Evolutionary conservation across 2,888 invertebrate species (phyloP), one percentile per base, ranked within the genome.

Genomic region (Dioctria linearis): DNA sequence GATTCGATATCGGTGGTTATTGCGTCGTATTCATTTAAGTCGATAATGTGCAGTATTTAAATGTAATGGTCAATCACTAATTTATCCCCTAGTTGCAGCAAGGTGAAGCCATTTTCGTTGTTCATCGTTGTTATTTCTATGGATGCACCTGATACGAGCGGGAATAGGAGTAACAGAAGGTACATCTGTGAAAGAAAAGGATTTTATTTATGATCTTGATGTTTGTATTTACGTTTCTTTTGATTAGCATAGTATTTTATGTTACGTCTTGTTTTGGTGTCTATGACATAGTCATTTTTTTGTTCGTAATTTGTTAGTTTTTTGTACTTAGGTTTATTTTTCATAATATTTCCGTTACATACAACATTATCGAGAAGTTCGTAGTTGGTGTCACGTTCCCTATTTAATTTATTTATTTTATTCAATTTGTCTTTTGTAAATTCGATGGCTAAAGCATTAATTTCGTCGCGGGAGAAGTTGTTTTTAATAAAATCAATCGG

Each of bases 381-480:
- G 51, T 13, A 42, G n/a, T 40, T 61, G n/a, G 6, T 13, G 59
- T 75, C 25, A 4, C 75, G 75, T 43, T 43, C 37, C 43, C 13
- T 46, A 75, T 75, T 75, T 3, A 75, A 25, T 61, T 57, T 5
- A 43, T 75, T 59, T 42, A 75, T 59, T 75, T 61, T 75, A 61
- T 43, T 43, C 11, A 59, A n/a, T 61, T 75, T 75, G 4, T 61
- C 13, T n/a, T 59, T 25, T 59, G 2, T 5, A 61, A 75, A 59
- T 43, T 75, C 11, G 6, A 9, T 8, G 5, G 61, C 25, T 43
- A 59, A 43, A n/a, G 37, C 13, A 5, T 75, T 39, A 4, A 75
- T 40, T 75, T 75, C 61, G 39, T 75, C 61, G 43, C 75, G 59
- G 13, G 39, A 8, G 6, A 40, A 65, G 42, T 40, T 65, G 3